These are phyloP conservation scores for Sitophilus oryzae DNA, from an alignment of 1,140 invertebrate genomes.

Conservation along the genomic window DNA sequence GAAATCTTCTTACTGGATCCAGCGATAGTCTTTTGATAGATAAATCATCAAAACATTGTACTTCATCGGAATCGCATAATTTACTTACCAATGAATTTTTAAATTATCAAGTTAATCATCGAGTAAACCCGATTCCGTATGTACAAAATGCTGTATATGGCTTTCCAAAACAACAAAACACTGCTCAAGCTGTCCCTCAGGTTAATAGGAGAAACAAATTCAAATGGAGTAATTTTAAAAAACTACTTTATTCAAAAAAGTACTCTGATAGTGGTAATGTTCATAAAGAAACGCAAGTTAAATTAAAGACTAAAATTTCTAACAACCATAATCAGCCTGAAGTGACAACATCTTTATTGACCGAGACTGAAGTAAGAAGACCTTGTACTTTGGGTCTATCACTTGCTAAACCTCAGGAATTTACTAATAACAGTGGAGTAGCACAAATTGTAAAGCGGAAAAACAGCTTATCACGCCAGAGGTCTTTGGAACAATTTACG, in stretches of 20 bases:
- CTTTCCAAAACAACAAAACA: constrained; percentile 53
- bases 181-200: constrained; percentile 13
- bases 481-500: constrained; percentile 62
- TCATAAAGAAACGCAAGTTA: constrained; percentile 51
- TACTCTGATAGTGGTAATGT: constrained; percentile 15
- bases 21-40: constrained; percentile 62
- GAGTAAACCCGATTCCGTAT: constrained; percentile 61
- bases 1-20: constrained; percentile 66
- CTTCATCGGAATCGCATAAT: constrained; percentile 46
- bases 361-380: constrained; percentile 30
- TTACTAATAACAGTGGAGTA: constrained; percentile 25
- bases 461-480: constrained; percentile 47
- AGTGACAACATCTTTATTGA: constrained; percentile 38
- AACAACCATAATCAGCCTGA: constrained; percentile 36
- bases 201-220: constrained; percentile 37
- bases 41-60: constrained; percentile 58
- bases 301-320: constrained; percentile 36
- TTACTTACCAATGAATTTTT: constrained; percentile 41
- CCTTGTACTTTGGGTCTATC: constrained; percentile 41
- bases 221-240: constrained; percentile 40
- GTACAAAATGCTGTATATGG: constrained; percentile 68
- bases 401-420: constrained; percentile 29
- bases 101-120: constrained; percentile 43
- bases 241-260: constrained; percentile 37
- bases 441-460: constrained; percentile 38